These are phyloP conservation scores for Lissocephala sabroskyi DNA, from an alignment of 2,888 invertebrate genomes.

Conservation along the genomic window DNA sequence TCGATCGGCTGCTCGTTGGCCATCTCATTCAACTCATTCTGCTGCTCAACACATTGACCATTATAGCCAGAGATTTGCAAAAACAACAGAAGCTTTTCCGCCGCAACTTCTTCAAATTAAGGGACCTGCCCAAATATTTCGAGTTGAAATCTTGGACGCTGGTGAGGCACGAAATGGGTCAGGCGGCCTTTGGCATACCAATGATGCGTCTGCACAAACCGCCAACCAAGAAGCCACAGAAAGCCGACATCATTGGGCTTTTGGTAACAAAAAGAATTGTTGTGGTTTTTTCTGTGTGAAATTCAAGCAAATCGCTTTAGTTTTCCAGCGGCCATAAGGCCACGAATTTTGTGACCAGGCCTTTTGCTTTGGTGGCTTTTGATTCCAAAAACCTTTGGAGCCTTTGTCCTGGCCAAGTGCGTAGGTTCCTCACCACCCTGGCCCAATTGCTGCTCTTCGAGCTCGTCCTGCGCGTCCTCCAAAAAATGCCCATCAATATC, in stretches of 20 bases:
- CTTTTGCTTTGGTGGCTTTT: background rate
- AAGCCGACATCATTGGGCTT: slow-evolving; percentile 27
- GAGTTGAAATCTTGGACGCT: slow-evolving; percentile 31
- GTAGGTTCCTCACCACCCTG: background rate
- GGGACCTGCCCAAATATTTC: slow-evolving; percentile 30
- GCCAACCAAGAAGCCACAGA: slow-evolving; percentile 7
- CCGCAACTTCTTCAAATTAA: slow-evolving; percentile 14
- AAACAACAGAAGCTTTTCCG: slow-evolving; percentile 22
- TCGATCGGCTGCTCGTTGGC: too few relatives aligned
- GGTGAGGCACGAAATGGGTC: slow-evolving; percentile 23
- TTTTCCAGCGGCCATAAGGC: slow-evolving; percentile 26
- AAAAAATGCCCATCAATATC: slow-evolving; percentile 6
- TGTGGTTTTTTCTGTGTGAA: background rate
- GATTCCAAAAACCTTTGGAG: too few relatives aligned
- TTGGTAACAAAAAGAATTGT: slow-evolving; percentile 27
- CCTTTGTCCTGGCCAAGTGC: too few relatives aligned
- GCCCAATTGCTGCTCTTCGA: slow-evolving; percentile 4
- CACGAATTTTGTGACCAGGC: background rate
- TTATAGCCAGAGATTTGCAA: slow-evolving; percentile 23
- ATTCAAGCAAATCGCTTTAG: slow-evolving; percentile 8
- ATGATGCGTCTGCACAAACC: slow-evolving; percentile 19
- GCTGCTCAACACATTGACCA: slow-evolving; percentile 14
- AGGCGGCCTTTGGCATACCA: slow-evolving; percentile 36
- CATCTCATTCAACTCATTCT: slow-evolving; percentile 9
- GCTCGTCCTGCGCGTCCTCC: slow-evolving; percentile 9